Percentiles rank a stretch among this genome's conserved stretches.
These are phyloP conservation scores for Machimus rusticus DNA, from an alignment of 2,888 invertebrate species.

Conservation along the genomic window DNA sequence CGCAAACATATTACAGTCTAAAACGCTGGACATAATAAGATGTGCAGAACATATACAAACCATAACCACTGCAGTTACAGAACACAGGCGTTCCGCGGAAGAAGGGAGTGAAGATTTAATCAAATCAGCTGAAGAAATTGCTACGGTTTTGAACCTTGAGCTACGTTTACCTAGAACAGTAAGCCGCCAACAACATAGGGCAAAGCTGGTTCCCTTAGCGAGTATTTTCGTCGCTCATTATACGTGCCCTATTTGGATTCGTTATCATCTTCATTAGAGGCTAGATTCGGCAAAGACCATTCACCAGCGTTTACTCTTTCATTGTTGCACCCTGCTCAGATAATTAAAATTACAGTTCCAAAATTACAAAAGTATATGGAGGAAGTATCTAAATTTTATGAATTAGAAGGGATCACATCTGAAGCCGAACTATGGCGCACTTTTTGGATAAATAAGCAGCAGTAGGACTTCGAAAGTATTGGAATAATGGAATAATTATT, in stretches of 20 bases:
- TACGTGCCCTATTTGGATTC: not conserved
- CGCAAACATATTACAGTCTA: slow-evolving; percentile 30
- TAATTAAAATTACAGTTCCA: not conserved
- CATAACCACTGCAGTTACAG: not conserved
- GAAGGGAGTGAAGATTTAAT: not conserved
- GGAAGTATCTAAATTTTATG: not conserved
- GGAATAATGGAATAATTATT: not conserved
- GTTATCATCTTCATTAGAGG: not conserved
- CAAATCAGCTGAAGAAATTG: not conserved
- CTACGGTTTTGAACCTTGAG: not conserved
- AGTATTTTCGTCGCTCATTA: not conserved
- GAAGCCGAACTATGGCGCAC: not conserved
- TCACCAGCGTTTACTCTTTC: not conserved
- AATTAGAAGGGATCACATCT: not conserved
- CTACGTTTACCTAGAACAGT: not conserved
- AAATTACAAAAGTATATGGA: not conserved
- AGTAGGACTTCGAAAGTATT: not conserved
- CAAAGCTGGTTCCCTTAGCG: not conserved
- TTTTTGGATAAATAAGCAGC: not conserved
- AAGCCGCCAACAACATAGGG: not conserved
- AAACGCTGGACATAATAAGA: not conserved
- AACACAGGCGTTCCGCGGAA: not conserved
- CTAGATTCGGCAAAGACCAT: not conserved
- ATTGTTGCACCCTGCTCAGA: not conserved
- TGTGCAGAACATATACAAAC: not conserved